Evolutionary conservation across 2,888 invertebrate species (phyloP).

Genomic region (Drosophila barbarae): DNA sequence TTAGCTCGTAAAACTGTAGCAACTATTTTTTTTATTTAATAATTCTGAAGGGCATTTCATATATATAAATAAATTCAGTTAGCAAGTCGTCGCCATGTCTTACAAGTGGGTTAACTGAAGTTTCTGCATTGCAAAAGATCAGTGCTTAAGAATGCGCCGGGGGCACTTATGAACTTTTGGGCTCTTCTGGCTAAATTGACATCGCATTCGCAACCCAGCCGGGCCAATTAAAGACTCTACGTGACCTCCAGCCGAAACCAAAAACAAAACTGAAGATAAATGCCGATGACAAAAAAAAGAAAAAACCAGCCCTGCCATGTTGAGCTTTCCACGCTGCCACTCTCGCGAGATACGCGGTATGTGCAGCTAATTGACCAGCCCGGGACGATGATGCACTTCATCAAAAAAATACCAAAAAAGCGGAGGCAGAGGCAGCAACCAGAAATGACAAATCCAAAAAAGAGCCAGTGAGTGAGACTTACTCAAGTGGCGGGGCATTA

Average conservation of each 20-base stretch:
- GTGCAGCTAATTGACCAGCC: slow-evolving; percentile 70
- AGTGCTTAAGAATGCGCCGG: slow-evolving; percentile 24
- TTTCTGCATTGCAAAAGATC: slow-evolving; percentile 18
- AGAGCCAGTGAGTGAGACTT: slow-evolving; percentile 60
- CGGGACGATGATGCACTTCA: slow-evolving; percentile 64
- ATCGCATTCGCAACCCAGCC: slow-evolving; percentile 35
- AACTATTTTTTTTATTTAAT: not conserved
- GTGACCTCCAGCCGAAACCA: slow-evolving; percentile 49
- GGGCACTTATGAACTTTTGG: slow-evolving; percentile 52
- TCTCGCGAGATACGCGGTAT: slow-evolving; percentile 52
- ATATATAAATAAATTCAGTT: not conserved
- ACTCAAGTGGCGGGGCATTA: slow-evolving; percentile 68
- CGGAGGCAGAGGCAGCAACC: slow-evolving; percentile 19
- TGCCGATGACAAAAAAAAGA: slow-evolving; percentile 18
- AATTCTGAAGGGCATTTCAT: not conserved
- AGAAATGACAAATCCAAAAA: slow-evolving; percentile 34
- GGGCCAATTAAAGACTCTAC: slow-evolving; percentile 61
- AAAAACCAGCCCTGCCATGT: slow-evolving; percentile 37
- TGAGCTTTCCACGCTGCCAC: slow-evolving; percentile 57
- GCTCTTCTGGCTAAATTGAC: slow-evolving; percentile 49
- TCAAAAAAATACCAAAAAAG: slow-evolving; percentile 41
- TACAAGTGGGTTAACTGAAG: slow-evolving; percentile 24
- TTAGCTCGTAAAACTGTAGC: not conserved
- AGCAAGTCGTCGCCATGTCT: slow-evolving; percentile 8
- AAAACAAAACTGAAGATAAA: slow-evolving; percentile 13